These are phyloP conservation scores for Pseudanteris insignis DNA, from an alignment of 2,888 invertebrate genomes.

Conservation along the genomic window DNA sequence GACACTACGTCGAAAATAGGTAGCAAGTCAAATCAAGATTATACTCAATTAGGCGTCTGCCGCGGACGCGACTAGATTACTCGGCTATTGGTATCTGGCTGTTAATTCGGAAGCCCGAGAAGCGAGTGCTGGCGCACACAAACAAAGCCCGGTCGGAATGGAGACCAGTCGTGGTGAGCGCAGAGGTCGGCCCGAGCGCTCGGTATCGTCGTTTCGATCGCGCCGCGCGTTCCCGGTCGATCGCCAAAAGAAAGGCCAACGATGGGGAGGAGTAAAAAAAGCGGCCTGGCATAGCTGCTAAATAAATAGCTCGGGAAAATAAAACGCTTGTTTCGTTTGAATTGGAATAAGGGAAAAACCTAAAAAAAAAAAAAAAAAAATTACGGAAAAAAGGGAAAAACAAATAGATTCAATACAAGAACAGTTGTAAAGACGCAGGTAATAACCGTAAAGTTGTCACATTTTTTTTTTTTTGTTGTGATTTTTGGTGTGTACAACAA, in stretches of 20 bases:
- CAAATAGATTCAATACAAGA: too few species aligned
- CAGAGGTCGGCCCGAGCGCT: slow-evolving; percentile 8
- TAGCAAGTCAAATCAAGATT: slow-evolving; percentile 40
- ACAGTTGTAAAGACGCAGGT: too few species aligned
- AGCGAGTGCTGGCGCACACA: slow-evolving; percentile 22
- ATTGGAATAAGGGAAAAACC: too few species aligned
- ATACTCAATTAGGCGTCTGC: slow-evolving; percentile 43
- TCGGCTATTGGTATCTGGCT: slow-evolving; percentile 36
- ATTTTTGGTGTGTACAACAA: too few species aligned
- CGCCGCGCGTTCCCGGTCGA: too few species aligned
- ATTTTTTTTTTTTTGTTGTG: too few species aligned
- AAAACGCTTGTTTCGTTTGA: slow-evolving; percentile 2
- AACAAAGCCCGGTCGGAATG: slow-evolving; percentile 22
- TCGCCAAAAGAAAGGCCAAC: too few species aligned
- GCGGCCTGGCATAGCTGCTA: slow-evolving; percentile 2
- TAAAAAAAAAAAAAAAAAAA: too few species aligned
- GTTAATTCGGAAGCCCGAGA: slow-evolving; percentile 31
- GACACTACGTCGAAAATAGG: slow-evolving; percentile 37
- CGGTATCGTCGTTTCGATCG: slow-evolving; percentile 22
- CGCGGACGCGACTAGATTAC: slow-evolving; percentile 41
- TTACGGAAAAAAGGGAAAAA: too few species aligned
- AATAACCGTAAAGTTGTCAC: too few species aligned
- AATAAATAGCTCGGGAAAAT: slow-evolving; percentile 7
- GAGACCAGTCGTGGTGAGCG: slow-evolving; percentile 23
- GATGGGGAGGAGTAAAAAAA: background rate